A percentile compares a stretch with the other conserved stretches of the same genome.
Evolutionary conservation across 2,797 vertebrate species (phyloP).

Genomic region (Poecilia velifera): DNA sequence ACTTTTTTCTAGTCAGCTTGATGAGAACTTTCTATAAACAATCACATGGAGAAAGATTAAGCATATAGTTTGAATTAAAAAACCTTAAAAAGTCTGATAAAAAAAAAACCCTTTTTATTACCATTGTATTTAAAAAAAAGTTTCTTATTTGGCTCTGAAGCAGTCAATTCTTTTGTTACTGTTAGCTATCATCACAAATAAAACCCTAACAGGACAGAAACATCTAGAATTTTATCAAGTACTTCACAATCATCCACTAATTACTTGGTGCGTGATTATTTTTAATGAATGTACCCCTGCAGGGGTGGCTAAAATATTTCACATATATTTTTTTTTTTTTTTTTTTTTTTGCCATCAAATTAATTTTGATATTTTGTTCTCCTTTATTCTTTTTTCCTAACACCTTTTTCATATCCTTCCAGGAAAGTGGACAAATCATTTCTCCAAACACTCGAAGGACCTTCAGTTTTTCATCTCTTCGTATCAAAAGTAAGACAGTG

Average conservation of each 20-base stretch:
- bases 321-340: too few relatives aligned
- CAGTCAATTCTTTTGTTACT: not conserved
- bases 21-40: not conserved
- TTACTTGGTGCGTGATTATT: not conserved
- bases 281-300: not conserved
- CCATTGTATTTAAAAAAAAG: not conserved
- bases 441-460: slow-evolving; percentile 46
- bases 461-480: slow-evolving; percentile 69
- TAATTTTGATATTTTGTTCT: not conserved
- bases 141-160: not conserved
- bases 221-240: not conserved
- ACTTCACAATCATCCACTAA: not conserved
- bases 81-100: too few relatives aligned
- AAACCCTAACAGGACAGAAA: not conserved
- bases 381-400: too few relatives aligned
- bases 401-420: not conserved
- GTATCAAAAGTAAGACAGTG: slow-evolving; percentile 63
- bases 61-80: not conserved
- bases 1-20: too few relatives aligned
- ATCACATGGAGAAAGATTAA: not conserved
- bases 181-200: not conserved
- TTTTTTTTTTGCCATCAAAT: not conserved
- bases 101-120: not conserved
- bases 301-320: not conserved
- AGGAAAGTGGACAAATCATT: slow-evolving; percentile 25